Conservation (phyloP, 2,797 vertebrate species). For the Pseudotriccus pelzelni region DNA sequence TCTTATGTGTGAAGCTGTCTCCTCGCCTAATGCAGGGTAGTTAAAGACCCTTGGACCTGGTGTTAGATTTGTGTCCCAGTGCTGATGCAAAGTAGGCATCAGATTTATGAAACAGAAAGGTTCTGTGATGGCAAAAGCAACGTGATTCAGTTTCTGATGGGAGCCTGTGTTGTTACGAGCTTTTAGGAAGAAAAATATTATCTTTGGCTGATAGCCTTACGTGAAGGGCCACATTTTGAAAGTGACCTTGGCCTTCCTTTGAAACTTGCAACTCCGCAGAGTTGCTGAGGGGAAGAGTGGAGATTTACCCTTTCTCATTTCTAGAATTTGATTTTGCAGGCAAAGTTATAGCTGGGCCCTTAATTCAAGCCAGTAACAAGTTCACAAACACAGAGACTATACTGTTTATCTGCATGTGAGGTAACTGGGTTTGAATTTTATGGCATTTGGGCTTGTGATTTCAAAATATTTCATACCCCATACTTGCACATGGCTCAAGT, state of each 20-base stretch:
- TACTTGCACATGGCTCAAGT: background rate
- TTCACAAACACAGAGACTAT: background rate
- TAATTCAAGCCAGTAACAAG: background rate
- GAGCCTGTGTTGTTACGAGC: background rate
- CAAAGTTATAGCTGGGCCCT: background rate
- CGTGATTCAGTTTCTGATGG: background rate
- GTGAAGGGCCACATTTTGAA: background rate
- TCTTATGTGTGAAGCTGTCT: slow-evolving; percentile 19
- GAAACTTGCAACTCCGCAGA: background rate
- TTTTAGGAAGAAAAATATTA: background rate
- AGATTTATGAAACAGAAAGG: slow-evolving; percentile 47
- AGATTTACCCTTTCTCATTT: background rate
- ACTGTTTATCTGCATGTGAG: background rate
- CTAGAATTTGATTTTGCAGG: background rate
- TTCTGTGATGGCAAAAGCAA: background rate
- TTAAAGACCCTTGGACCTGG: background rate
- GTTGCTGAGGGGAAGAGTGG: background rate
- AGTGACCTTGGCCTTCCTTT: background rate
- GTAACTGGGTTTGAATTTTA: background rate
- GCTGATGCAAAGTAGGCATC: slow-evolving; percentile 3
- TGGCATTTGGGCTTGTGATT: background rate
- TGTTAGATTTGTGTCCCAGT: slow-evolving; percentile 20
- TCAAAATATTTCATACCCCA: background rate
- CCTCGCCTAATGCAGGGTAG: background rate
- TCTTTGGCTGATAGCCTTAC: background rate